Conservation (phyloP, 2,113 vertebrate genomes). For the Catagonus wagneri region DNA sequence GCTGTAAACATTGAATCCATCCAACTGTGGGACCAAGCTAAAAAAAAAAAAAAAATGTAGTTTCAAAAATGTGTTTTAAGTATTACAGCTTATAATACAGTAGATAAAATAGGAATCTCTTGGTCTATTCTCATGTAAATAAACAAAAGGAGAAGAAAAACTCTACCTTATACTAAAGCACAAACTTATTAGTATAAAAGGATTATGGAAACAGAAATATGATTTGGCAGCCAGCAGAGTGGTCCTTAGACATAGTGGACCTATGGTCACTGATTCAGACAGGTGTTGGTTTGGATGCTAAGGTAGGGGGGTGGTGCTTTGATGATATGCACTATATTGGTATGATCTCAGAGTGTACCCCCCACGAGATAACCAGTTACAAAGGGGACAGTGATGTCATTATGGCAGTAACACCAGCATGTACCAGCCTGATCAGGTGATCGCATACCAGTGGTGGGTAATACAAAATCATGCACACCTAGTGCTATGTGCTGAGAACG, state of each 20-base stretch:
- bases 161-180: neutral
- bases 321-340: neutral
- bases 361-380: neutral
- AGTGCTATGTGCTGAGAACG: no score
- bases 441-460: neutral
- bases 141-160: neutral
- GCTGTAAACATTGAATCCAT: constrained; percentile 5
- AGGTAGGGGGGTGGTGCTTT: neutral
- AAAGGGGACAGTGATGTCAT: neutral
- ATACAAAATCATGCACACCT: accelerated
- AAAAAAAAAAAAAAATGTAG: neutral
- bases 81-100: neutral
- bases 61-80: neutral
- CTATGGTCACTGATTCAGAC: neutral
- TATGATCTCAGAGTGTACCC: neutral
- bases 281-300: neutral
- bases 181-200: neutral
- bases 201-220: neutral
- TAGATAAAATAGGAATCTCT: neutral
- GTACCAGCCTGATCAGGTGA: neutral
- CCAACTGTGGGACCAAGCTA: neutral
- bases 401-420: neutral
- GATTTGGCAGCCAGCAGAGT: neutral
- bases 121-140: neutral
- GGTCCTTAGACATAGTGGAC: neutral